Evolutionary conservation across 2,888 invertebrate species (phyloP).

Genomic region (Alcis repandata): DNA sequence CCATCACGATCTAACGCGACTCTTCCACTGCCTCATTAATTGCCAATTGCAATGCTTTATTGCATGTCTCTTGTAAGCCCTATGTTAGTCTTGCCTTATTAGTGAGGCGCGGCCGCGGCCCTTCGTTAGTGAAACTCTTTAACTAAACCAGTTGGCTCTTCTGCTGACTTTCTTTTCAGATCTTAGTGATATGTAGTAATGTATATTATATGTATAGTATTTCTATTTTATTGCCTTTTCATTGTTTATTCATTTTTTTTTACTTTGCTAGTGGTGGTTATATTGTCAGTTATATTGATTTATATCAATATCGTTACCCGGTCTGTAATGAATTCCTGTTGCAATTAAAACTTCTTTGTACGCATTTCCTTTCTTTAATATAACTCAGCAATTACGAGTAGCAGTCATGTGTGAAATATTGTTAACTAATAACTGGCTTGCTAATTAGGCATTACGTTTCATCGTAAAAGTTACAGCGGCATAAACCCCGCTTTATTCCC

Average conservation of each 20-base stretch:
- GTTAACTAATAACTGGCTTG: slow-evolving; percentile 55
- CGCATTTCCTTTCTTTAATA: slow-evolving; percentile 44
- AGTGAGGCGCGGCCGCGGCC: slow-evolving; percentile 23
- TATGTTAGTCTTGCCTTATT: slow-evolving; percentile 48
- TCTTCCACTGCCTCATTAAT: slow-evolving; percentile 37
- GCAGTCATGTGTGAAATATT: slow-evolving; percentile 59
- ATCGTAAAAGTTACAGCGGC: slow-evolving; percentile 54
- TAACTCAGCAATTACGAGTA: slow-evolving; percentile 49
- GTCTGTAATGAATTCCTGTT: slow-evolving; percentile 28
- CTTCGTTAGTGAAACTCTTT: not conserved
- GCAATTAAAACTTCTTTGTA: slow-evolving; percentile 32
- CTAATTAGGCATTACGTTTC: slow-evolving; percentile 59
- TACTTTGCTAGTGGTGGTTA: not conserved
- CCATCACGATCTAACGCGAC: slow-evolving; percentile 26
- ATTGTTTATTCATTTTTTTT: not conserved
- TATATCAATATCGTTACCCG: slow-evolving; percentile 39
- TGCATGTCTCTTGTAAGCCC: slow-evolving; percentile 46
- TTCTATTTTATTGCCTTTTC: not conserved
- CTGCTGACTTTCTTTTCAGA: slow-evolving; percentile 1
- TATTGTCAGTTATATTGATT: slow-evolving; percentile 33
- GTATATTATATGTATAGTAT: no score
- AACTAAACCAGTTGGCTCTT: slow-evolving; percentile 17
- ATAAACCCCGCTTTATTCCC: slow-evolving; percentile 46
- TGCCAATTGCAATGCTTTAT: slow-evolving; percentile 46
- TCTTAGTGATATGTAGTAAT: not conserved